Evolutionary conservation across 35 echinoderm and acorn worm species (phyloP).

Genomic region (Stichopus chloronotus): DNA sequence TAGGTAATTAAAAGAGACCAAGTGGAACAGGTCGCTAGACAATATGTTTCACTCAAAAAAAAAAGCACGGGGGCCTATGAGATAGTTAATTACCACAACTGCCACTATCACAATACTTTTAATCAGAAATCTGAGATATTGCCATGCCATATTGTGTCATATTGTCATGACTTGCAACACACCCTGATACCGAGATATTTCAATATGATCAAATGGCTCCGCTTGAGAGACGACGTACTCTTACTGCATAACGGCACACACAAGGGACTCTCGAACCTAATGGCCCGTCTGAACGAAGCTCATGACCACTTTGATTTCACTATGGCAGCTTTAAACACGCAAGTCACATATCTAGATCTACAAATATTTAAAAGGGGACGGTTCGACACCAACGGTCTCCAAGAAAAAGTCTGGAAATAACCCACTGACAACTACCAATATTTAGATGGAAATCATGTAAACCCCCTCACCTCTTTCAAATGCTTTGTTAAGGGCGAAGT

Average conservation of each 20-base stretch:
- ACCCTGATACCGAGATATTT: background rate
- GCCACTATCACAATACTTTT: too few species aligned
- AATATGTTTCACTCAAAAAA: too few species aligned
- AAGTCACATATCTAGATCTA: background rate
- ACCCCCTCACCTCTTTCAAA: background rate
- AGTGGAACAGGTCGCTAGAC: too few species aligned
- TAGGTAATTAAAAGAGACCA: too few species aligned
- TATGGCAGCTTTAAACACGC: background rate
- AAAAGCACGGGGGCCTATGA: too few species aligned
- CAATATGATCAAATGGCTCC: background rate
- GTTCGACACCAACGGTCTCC: background rate
- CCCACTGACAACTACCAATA: background rate
- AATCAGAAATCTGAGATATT: too few species aligned
- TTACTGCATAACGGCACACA: background rate
- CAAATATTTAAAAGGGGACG: background rate
- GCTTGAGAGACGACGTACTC: background rate
- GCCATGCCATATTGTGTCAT: too few species aligned
- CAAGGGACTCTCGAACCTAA: background rate
- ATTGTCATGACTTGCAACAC: background rate
- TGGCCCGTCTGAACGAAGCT: background rate
- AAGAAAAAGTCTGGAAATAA: background rate
- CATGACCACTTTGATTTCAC: background rate
- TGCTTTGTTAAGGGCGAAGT: background rate
- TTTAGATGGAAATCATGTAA: background rate
- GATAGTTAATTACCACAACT: too few species aligned